Evolutionary conservation across 1,140 invertebrate species (phyloP), one percentile per base, ranked within the genome.

Genomic region (Trichogramma pretiosum): DNA sequence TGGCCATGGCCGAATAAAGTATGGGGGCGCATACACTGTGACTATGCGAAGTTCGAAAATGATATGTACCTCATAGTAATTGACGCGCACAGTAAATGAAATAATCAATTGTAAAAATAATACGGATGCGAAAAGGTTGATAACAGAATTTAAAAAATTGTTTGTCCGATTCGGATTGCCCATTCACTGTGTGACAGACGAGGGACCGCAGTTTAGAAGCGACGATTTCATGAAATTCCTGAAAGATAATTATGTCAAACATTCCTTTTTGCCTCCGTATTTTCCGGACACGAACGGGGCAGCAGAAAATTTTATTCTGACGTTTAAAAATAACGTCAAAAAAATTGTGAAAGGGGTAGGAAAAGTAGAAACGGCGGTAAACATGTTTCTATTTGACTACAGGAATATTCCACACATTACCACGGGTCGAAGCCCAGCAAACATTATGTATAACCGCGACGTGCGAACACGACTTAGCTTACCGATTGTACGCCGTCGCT

Each of bases 1-100:
- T 73, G 69, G 70, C 54, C 66, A 4, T 77, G 70, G 70, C 56
- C 63, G 14, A 39, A 18, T 23, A 47, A 47, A 21, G 45, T 47
- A 39, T 47, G 35, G 36, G 35, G 45, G 2, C 23, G 45, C 2
- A 47, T 47, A 10, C 36, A 47, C 33, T 47, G 36, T 28, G 45
- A 47, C 33, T 47, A 30, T 14, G 45, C 41, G 9, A 14, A 39
- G 48, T 34, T 45, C 21, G 24, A 39, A 47, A 16, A 13, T 3
- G 22, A 47, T 32, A 47, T 58, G 42, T 63, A 54, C 44, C 41
- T 64, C 18, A 41, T 61, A n/a, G n/a, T 63, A 10, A 46, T 64
- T 11, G 59, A 64, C 53, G 57, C 60, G 39, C 59, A 62, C 35
- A 61, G 55, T 23, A 64, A 63, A 53, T 64, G 41, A 50, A 37